Evolutionary conservation across 2,888 invertebrate genomes (phyloP).

Genomic region (Hybos culiciformis): DNA sequence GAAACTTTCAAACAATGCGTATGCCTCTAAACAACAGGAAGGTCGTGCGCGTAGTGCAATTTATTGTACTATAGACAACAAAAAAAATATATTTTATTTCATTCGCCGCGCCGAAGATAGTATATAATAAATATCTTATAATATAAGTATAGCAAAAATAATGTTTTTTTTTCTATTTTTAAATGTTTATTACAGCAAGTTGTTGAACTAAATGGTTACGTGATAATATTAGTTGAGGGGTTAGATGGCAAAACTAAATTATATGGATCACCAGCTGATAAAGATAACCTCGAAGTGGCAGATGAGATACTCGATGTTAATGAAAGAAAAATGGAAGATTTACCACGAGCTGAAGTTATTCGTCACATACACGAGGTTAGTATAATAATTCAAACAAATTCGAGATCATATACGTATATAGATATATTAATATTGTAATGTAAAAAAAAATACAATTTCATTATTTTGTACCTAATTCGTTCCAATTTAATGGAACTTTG

Average conservation of each 20-base stretch:
- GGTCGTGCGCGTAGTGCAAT: too few species aligned
- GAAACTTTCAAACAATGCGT: too few species aligned
- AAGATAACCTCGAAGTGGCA: constrained; percentile 85
- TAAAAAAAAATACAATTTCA: too few species aligned
- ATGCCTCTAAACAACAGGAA: too few species aligned
- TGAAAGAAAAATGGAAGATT: constrained; percentile 81
- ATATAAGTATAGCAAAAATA: not conserved
- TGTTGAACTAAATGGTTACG: constrained; percentile 89
- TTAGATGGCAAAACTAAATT: constrained; percentile 88
- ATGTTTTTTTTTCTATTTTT: not conserved
- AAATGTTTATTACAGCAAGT: constrained; percentile 33
- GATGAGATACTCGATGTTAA: constrained; percentile 98
- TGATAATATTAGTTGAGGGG: constrained; percentile 86
- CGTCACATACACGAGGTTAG: constrained; percentile 89
- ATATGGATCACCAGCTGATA: constrained; percentile 85
- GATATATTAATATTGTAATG: too few species aligned
- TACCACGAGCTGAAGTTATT: constrained; percentile 83
- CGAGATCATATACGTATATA: too few species aligned
- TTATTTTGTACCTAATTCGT: too few species aligned
- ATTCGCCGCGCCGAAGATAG: not conserved
- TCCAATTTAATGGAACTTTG: too few species aligned
- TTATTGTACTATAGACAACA: not conserved
- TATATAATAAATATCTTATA: not conserved
- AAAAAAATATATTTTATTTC: not conserved
- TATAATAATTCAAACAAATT: too few species aligned